phyloP scores from a whole-genome alignment of 2,888 invertebrate species.

The Synergus itoensis region DNA sequence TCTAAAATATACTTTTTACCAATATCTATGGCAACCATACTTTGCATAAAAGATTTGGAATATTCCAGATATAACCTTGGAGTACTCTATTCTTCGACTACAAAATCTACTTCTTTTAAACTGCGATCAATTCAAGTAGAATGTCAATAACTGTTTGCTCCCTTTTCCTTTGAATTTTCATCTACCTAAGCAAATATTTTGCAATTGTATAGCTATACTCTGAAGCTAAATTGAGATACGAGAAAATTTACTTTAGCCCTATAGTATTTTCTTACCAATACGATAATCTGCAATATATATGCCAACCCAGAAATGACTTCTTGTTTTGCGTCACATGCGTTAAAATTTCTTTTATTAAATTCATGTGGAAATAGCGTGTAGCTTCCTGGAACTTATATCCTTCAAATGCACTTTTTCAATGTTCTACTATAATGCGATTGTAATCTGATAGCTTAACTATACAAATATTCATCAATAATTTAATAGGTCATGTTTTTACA shows the following conservation, averaged over 20 bases:
- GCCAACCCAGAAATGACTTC: background rate
- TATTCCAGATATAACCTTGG: too few species aligned
- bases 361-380: constrained; percentile 19
- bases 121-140: too few species aligned
- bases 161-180: too few species aligned
- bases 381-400: background rate
- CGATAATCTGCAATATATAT: background rate
- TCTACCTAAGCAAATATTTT: too few species aligned
- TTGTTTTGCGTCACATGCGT: constrained; percentile 7
- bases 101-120: too few species aligned
- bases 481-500: background rate
- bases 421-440: background rate
- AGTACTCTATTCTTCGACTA: too few species aligned
- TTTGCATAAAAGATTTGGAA: too few species aligned
- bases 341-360: background rate
- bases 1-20: too few species aligned
- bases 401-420: background rate
- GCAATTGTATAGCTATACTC: too few species aligned
- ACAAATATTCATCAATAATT: background rate
- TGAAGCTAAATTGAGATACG: too few species aligned
- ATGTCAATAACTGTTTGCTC: too few species aligned
- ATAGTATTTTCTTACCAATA: background rate
- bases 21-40: too few species aligned
- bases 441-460: background rate
- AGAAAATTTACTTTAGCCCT: background rate